These are phyloP conservation scores for Corvus hawaiiensis DNA, from an alignment of 2,113 vertebrate species.

Conservation along the genomic window DNA sequence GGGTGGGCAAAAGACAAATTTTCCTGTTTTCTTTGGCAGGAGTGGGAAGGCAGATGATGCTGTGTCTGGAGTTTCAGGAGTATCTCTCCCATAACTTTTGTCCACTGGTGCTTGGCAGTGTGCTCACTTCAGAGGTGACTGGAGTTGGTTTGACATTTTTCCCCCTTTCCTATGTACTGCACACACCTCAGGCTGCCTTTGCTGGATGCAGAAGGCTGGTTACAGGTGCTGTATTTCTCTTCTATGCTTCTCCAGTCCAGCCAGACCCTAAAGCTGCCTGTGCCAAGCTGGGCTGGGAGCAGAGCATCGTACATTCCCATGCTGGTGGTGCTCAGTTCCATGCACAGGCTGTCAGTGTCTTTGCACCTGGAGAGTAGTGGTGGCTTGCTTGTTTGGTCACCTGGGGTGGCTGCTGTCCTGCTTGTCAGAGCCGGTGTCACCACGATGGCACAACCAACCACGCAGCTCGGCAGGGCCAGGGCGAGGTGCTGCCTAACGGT, in stretches of 20 bases:
- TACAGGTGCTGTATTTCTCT: neutral
- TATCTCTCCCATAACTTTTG: neutral
- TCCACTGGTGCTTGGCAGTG: neutral
- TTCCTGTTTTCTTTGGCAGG: conserved; percentile 20
- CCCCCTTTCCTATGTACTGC: rapidly evolving
- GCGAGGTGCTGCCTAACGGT: rapidly evolving
- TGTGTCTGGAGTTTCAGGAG: neutral
- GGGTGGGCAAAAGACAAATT: neutral
- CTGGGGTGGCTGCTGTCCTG: neutral
- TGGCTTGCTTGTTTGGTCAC: neutral
- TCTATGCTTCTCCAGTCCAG: neutral
- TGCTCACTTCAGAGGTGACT: neutral
- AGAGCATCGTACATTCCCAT: rapidly evolving
- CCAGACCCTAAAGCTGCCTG: neutral
- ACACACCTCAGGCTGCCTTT: neutral
- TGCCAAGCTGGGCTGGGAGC: neutral
- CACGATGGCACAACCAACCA: rapidly evolving
- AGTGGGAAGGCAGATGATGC: neutral
- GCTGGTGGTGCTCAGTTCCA: neutral
- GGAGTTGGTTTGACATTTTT: neutral
- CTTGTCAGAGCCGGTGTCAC: rapidly evolving
- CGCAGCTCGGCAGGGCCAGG: rapidly evolving
- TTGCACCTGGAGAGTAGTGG: neutral
- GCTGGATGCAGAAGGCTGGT: neutral
- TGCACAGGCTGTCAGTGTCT: neutral